Evolutionary conservation across 2,113 vertebrate species (phyloP).

Genomic region (Monarcha castaneiventris): DNA sequence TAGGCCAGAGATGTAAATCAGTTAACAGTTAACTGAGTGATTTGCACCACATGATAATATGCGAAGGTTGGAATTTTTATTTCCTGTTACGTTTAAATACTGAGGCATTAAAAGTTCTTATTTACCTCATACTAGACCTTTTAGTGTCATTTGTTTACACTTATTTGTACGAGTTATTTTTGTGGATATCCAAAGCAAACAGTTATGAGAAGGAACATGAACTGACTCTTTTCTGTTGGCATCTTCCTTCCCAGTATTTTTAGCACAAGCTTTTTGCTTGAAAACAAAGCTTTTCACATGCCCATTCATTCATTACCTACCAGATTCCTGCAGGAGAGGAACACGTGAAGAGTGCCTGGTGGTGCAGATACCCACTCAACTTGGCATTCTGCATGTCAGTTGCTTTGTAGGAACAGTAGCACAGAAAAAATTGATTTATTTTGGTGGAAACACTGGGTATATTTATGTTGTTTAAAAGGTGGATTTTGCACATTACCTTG

Average conservation of each 20-base stretch:
- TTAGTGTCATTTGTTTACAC: not conserved
- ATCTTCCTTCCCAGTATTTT: not conserved
- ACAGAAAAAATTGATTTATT: not conserved
- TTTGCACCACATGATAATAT: not conserved
- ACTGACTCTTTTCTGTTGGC: not conserved
- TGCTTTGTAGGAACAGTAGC: not conserved
- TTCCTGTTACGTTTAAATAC: not conserved
- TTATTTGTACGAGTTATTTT: not conserved
- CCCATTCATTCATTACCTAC: accelerated
- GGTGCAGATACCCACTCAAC: accelerated
- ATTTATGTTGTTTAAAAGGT: not conserved
- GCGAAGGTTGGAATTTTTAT: not conserved
- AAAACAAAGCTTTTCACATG: not conserved
- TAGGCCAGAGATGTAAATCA: not conserved
- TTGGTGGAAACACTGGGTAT: not conserved
- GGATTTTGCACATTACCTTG: not conserved
- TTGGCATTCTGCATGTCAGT: not conserved
- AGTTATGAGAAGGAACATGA: not conserved
- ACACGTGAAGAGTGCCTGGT: not conserved
- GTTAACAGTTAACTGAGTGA: not conserved
- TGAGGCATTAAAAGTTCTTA: not conserved
- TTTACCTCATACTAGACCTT: not conserved
- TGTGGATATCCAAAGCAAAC: not conserved
- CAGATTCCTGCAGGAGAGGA: not conserved
- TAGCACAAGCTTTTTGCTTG: not conserved